Base-by-base conservation (phyloP, 2,113 vertebrate species). In the Etheostoma cragini region DNA sequence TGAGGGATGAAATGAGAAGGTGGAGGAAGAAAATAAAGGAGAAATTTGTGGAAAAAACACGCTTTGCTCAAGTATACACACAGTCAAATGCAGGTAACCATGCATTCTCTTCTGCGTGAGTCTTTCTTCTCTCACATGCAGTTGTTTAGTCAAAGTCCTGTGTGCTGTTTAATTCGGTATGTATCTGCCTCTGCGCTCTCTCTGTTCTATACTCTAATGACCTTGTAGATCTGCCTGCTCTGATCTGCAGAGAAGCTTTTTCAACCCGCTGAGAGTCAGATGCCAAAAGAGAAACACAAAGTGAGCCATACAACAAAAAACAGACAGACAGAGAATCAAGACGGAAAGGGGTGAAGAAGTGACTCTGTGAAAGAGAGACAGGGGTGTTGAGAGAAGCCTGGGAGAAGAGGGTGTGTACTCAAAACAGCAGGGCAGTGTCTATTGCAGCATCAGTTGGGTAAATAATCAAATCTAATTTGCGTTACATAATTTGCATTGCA, bases 181-280 rank as follows among this genome's bases (percentile, higher is more conserved):
- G 84, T 81, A 78, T 85, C 76, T 1, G 82, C 67, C 54, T 88
- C 80, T 63, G 73, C 17, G 61, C 75, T 74, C 79, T 21, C 26
- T 13, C 87, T 82, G 77, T 53, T 79, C 84, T 78, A 80, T 85
- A 85, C 76, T 87, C 88, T 83, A 86, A 91, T 90, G 91, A 92
- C 93, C 91, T 93, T 92, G 88, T 89, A 87, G 81, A 83, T 86
- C 76, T 83, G 88, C 81, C 67, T 56, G 82, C 83, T 89, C 85
- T 86, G 89, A 91, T 91, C 90, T 86, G 90, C 80, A 88, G 68
- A 87, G 79, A 85, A 85, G 86, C 65, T 62, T 82, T 86, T 89
- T 86, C 69, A 79, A 65, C 68, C 35, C 30, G 54, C 56, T 24
- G 65, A 78, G 82, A 76, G 79, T 58, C 74, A 81, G 78, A 75